These are phyloP conservation scores for Tetragonula carbonaria DNA, from an alignment of 2,888 invertebrate genomes.

Conservation along the genomic window DNA sequence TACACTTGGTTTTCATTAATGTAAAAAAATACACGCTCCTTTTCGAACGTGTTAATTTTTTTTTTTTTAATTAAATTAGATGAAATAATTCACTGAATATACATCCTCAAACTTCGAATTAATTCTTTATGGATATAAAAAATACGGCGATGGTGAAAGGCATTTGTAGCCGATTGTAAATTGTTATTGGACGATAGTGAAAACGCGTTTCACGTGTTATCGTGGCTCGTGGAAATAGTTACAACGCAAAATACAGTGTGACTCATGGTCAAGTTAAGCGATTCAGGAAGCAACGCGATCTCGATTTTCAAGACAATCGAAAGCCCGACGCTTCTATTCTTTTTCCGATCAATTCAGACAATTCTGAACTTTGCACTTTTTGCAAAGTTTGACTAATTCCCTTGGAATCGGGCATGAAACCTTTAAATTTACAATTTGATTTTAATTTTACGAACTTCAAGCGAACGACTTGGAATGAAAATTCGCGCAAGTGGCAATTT, in stretches of 20 bases:
- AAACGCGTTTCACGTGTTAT: not conserved
- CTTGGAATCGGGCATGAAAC: not conserved
- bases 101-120: too few species aligned
- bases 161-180: not conserved
- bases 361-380: not conserved
- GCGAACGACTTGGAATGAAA: too few species aligned
- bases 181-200: not conserved
- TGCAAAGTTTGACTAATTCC: not conserved
- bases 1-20: too few species aligned
- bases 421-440: not conserved
- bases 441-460: not conserved
- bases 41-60: too few species aligned
- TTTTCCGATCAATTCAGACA: not conserved
- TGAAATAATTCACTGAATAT: too few species aligned
- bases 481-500: too few species aligned
- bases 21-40: too few species aligned
- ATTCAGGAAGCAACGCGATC: conserved; percentile 21
- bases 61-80: too few species aligned
- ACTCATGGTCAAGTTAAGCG: conserved; percentile 26
- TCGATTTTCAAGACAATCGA: conserved; percentile 18
- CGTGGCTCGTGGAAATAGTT: conserved; percentile 20
- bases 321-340: not conserved
- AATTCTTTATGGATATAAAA: too few species aligned
- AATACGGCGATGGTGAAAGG: too few species aligned
- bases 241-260: conserved; percentile 42